These are phyloP conservation scores for Melipona beecheii DNA, from an alignment of 2,888 invertebrate species.

Conservation along the genomic window DNA sequence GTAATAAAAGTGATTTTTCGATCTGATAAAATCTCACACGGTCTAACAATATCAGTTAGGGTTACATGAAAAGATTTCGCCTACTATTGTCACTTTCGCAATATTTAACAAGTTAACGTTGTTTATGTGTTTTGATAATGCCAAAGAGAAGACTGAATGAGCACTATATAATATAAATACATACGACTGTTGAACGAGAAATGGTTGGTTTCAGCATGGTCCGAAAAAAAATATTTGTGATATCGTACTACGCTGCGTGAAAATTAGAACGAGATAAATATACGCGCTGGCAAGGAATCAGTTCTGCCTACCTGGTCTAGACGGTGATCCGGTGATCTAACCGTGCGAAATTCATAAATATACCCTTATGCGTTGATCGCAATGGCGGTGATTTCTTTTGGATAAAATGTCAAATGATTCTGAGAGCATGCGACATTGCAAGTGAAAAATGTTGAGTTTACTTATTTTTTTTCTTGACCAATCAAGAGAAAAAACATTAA, in stretches of 20 bases:
- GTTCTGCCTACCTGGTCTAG: constrained; percentile 27
- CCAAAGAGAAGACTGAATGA: background rate
- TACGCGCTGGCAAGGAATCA: constrained; percentile 59
- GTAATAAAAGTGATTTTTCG: too few relatives aligned
- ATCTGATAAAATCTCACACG: too few relatives aligned
- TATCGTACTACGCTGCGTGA: constrained; percentile 24
- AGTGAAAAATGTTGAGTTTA: background rate
- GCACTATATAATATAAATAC: background rate
- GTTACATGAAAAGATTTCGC: too few relatives aligned
- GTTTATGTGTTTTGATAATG: background rate
- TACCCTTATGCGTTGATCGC: background rate
- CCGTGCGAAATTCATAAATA: constrained; percentile 19
- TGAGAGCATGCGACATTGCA: background rate
- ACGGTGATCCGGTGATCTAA: constrained; percentile 13
- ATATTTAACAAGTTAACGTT: background rate
- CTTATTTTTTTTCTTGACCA: background rate
- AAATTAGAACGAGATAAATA: constrained; percentile 69
- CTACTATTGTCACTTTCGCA: too few relatives aligned
- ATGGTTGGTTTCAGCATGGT: background rate
- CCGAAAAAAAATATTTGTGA: constrained; percentile 18
- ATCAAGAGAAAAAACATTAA: too few relatives aligned
- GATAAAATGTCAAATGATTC: background rate
- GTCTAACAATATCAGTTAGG: too few relatives aligned
- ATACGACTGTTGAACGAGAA: background rate
- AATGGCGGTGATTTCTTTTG: background rate